Evolutionary conservation across 2,888 invertebrate genomes (phyloP).

Genomic region (Neria commutata): DNA sequence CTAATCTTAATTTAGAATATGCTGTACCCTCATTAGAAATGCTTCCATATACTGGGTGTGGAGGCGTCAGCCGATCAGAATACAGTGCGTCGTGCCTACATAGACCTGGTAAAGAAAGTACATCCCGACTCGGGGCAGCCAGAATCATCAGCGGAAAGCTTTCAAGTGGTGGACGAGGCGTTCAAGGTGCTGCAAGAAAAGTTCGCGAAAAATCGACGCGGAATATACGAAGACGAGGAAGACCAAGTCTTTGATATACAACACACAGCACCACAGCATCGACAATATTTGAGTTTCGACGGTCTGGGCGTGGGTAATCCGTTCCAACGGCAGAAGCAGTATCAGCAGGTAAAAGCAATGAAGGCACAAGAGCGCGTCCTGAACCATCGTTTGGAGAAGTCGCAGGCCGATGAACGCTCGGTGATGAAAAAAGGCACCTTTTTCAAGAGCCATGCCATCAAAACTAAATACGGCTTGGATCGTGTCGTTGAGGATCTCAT

Average conservation of each 20-base stretch:
- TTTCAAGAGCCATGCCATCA: constrained; percentile 72
- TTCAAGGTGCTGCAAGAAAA: constrained; percentile 74
- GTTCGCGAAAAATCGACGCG: constrained; percentile 68
- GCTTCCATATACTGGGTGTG: constrained; percentile 72
- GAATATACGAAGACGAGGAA: constrained; percentile 63
- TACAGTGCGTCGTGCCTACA: constrained; percentile 73
- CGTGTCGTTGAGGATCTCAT: constrained; percentile 90
- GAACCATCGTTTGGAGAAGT: constrained; percentile 70
- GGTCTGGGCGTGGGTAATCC: constrained; percentile 82
- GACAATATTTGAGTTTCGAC: constrained; percentile 74
- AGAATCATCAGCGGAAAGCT: constrained; percentile 75
- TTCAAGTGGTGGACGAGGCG: constrained; percentile 77
- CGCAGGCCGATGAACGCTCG: constrained; percentile 67
- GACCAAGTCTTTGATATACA: constrained; percentile 70
- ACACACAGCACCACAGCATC: constrained; percentile 88
- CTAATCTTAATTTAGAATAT: background rate
- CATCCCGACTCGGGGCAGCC: constrained; percentile 82
- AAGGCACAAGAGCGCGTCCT: constrained; percentile 69
- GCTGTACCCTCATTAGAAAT: constrained; percentile 64
- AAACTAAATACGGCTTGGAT: constrained; percentile 83
- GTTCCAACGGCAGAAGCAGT: constrained; percentile 79
- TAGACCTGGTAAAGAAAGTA: constrained; percentile 77
- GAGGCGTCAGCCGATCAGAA: constrained; percentile 73
- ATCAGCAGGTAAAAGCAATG: constrained; percentile 70
- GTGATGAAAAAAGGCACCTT: constrained; percentile 71